Conservation (phyloP, 2,113 vertebrate species). For the Neomonachus schauinslandi region DNA sequence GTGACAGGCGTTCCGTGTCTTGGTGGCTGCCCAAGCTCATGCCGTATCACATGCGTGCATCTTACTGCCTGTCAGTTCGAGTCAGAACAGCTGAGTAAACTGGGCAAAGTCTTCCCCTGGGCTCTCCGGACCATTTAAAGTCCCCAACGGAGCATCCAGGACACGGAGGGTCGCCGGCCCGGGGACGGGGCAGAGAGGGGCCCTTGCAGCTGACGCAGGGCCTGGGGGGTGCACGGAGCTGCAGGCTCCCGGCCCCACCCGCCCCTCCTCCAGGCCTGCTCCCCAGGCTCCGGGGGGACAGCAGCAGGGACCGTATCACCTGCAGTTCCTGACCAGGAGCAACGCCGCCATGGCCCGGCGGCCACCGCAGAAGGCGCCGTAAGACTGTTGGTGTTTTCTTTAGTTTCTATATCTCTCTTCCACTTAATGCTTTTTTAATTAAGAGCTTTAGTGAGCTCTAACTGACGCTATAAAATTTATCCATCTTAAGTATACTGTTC, state of each 20-base stretch:
- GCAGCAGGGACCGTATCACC: background rate
- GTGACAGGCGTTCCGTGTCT: fast-evolving
- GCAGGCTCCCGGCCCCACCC: fast-evolving
- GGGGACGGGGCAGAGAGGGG: too few relatives aligned
- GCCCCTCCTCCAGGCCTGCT: fast-evolving
- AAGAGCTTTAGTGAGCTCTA: background rate
- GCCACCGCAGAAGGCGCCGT: fast-evolving
- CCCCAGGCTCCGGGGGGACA: background rate
- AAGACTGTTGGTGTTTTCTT: background rate
- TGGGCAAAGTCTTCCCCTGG: background rate
- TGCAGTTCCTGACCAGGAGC: background rate
- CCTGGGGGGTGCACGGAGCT: background rate
- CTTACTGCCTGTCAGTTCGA: too few relatives aligned
- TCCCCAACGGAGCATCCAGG: fast-evolving
- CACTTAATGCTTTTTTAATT: background rate
- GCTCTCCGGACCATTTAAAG: background rate
- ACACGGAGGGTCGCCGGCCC: fast-evolving
- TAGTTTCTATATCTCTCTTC: background rate
- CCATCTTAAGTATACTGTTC: background rate
- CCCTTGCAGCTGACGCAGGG: background rate
- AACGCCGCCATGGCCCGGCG: fast-evolving
- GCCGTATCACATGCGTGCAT: fast-evolving
- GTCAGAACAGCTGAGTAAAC: background rate
- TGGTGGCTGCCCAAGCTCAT: background rate
- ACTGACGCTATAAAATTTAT: background rate